Evolutionary conservation across 1,140 invertebrate species (phyloP).

Genomic region (Archivesica marissinica): DNA sequence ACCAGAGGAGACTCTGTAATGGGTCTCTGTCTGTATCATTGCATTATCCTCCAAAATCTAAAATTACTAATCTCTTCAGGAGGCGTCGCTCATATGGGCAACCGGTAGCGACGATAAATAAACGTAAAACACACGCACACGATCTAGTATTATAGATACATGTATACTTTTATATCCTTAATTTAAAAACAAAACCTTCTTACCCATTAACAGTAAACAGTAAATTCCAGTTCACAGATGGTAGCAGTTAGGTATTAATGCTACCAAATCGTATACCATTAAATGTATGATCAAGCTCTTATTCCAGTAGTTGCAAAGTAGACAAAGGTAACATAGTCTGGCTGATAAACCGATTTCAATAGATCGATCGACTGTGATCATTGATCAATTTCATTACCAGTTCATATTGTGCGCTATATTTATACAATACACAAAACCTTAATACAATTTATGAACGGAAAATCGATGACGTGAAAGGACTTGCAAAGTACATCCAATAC

Average conservation of each 20-base stretch:
- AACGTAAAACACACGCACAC: too few relatives aligned
- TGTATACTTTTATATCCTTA: too few relatives aligned
- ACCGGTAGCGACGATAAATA: too few relatives aligned
- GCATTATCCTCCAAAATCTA: too few relatives aligned
- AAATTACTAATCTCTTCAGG: too few relatives aligned
- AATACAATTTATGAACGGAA: not conserved
- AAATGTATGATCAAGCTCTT: not conserved
- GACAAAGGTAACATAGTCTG: not conserved
- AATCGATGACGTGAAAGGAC: not conserved
- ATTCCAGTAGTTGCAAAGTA: not conserved
- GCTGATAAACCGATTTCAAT: not conserved
- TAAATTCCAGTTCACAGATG: not conserved
- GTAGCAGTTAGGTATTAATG: not conserved
- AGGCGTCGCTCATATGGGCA: too few relatives aligned
- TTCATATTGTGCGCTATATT: not conserved
- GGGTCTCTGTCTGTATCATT: too few relatives aligned
- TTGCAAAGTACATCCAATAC: too few relatives aligned
- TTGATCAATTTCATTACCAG: constrained; percentile 7
- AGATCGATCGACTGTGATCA: not conserved
- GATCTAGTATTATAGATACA: too few relatives aligned
- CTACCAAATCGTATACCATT: not conserved
- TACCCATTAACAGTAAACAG: not conserved
- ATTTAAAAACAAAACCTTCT: not conserved
- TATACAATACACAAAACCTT: not conserved
- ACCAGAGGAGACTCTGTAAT: too few relatives aligned